Percentiles rank a stretch among this genome's conserved stretches.
These are phyloP conservation scores for Brachionus calyciflorus DNA, from an alignment of 1,140 invertebrate species.

Conservation along the genomic window DNA sequence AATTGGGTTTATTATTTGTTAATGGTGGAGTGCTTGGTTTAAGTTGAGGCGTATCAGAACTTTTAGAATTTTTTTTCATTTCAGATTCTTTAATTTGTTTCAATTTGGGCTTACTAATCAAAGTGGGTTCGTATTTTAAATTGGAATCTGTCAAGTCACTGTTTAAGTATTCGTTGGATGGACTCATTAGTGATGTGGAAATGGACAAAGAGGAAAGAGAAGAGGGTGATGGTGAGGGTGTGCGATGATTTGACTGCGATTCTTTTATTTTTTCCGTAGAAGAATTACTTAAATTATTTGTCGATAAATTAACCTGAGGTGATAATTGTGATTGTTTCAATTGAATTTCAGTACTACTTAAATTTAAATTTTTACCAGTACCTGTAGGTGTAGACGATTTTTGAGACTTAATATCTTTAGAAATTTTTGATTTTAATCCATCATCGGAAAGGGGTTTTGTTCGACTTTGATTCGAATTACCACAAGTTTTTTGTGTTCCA, in stretches of 20 bases:
- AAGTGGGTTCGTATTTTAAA: slow-evolving; percentile 14
- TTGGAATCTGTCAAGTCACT: slow-evolving; percentile 1
- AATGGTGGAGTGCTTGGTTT: slow-evolving; percentile 8
- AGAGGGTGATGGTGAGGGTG: slow-evolving; percentile 4
- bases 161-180: not conserved
- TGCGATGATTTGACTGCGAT: not conserved
- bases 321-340: slow-evolving; percentile 9
- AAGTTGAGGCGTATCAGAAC: not conserved
- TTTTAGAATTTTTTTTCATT: slow-evolving; percentile 17
- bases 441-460: not conserved
- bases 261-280: not conserved
- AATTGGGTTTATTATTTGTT: not conserved
- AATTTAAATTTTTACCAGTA: not conserved
- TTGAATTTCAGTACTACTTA: slow-evolving; percentile 19
- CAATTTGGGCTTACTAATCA: not conserved
- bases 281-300: not conserved
- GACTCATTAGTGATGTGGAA: not conserved
- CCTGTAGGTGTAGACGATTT: not conserved
- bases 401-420: not conserved
- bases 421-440: not conserved
- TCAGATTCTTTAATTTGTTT: slow-evolving; percentile 24
- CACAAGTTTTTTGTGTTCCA: not conserved
- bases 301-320: not conserved
- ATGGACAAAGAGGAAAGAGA: not conserved
- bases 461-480: not conserved